Evolutionary conservation across 2,888 invertebrate genomes (phyloP).

Genomic region (Crossocerus cetratus): DNA sequence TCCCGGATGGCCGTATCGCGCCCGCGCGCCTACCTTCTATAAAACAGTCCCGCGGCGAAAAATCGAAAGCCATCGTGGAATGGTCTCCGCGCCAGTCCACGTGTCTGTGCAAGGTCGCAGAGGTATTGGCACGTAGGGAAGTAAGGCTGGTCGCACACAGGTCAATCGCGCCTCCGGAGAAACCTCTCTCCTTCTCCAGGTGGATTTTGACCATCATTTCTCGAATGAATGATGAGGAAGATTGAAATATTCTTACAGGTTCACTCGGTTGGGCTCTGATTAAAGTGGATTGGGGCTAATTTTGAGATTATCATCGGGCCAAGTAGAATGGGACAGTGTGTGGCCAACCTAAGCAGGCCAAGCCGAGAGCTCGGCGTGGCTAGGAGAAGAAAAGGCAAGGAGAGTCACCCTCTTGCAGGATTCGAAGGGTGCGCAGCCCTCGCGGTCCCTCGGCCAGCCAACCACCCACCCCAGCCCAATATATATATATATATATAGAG

Average conservation of each 20-base stretch:
- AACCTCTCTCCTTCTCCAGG: too few species aligned
- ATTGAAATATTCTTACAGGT: too few species aligned
- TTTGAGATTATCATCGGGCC: conserved; percentile 14
- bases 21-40: neutral
- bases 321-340: neutral
- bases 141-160: conserved; percentile 11
- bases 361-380: conserved; percentile 10
- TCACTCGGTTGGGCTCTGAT: too few species aligned
- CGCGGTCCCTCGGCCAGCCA: conserved; percentile 38
- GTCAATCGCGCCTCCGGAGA: too few species aligned
- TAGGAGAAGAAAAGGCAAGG: conserved; percentile 39
- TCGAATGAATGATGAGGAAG: too few species aligned
- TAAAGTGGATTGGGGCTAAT: too few species aligned
- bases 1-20: conserved; percentile 1
- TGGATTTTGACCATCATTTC: too few species aligned
- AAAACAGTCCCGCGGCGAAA: conserved; percentile 31
- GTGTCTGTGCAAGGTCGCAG: conserved; percentile 48
- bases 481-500: neutral
- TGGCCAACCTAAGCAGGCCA: conserved; percentile 14
- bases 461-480: conserved; percentile 26
- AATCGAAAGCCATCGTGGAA: conserved; percentile 62
- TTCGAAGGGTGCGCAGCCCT: conserved; percentile 45
- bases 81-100: conserved; percentile 26
- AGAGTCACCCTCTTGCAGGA: conserved; percentile 41
- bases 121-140: conserved; percentile 59